Conservation (phyloP, 1,140 invertebrate genomes). For the Brachionus calyciflorus region DNA sequence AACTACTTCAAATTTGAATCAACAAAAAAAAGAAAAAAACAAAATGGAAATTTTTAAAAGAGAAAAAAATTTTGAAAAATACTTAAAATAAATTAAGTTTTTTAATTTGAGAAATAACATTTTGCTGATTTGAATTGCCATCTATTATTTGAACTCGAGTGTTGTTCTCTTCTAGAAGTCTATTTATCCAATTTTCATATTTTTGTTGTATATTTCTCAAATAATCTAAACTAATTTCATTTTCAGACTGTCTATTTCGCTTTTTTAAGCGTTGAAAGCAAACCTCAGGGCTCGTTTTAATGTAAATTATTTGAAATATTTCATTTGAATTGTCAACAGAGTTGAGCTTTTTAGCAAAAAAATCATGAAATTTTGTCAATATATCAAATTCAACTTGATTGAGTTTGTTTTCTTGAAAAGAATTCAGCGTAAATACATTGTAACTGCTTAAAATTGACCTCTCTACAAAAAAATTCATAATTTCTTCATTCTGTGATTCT, state of each 20-base stretch:
- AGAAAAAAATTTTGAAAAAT: not conserved
- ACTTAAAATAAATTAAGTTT: not conserved
- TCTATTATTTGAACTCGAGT: slow-evolving; percentile 7
- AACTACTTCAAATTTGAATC: too few species aligned
- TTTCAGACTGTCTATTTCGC: slow-evolving; percentile 30
- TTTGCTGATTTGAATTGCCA: not conserved
- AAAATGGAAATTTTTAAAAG: too few species aligned
- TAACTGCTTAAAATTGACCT: slow-evolving; percentile 38
- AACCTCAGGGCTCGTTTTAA: slow-evolving; percentile 18
- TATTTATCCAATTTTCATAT: slow-evolving; percentile 38
- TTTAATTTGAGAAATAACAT: slow-evolving; percentile 22
- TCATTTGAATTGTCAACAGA: not conserved
- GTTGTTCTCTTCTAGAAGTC: not conserved
- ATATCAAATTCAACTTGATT: slow-evolving; percentile 42
- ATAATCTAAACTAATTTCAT: slow-evolving; percentile 29
- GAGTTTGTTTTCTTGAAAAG: slow-evolving; percentile 23
- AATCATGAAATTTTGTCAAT: not conserved
- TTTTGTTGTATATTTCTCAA: slow-evolving; percentile 24
- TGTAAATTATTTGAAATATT: slow-evolving; percentile 14
- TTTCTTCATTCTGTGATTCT: not conserved
- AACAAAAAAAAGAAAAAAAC: too few species aligned
- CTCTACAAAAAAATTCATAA: slow-evolving; percentile 23
- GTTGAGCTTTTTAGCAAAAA: not conserved
- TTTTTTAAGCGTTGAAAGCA: slow-evolving; percentile 24
- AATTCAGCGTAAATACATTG: slow-evolving; percentile 34